phyloP scores from a whole-genome alignment of 2,797 vertebrate genomes.

The Silurus lanzhouensis region DNA sequence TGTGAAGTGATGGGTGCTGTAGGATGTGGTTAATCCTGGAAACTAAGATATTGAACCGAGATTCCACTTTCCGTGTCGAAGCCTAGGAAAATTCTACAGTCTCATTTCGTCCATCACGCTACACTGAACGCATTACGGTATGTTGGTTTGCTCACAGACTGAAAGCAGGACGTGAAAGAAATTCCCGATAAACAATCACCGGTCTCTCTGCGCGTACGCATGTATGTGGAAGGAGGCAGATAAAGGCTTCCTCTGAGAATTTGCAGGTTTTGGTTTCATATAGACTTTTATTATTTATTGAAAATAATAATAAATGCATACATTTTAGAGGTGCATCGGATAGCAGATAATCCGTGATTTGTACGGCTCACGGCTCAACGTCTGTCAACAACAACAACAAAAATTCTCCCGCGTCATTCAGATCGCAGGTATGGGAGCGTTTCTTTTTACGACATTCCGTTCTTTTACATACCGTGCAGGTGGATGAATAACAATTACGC shows the following conservation, averaged over 20 bases:
- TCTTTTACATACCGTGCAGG: no score
- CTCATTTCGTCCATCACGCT: no score
- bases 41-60: conserved; percentile 2
- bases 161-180: not conserved
- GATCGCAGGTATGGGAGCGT: no score
- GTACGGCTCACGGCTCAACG: no score
- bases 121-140: no score
- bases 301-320: not conserved
- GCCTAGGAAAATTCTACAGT: not conserved
- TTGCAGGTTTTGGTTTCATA: not conserved
- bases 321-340: not conserved
- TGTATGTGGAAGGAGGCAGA: not conserved
- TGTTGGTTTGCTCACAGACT: not conserved
- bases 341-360: no score
- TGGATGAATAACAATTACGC: no score
- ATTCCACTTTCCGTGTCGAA: not conserved
- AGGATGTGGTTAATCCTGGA: conserved; percentile 30
- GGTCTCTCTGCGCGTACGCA: not conserved
- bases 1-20: conserved; percentile 37
- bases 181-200: not conserved
- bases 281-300: not conserved
- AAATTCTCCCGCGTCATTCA: no score
- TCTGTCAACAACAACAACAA: no score
- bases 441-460: no score
- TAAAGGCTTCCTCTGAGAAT: not conserved